Base-by-base conservation (phyloP, 2,888 invertebrate species). In the Lacanobia wlatinum region DNA sequence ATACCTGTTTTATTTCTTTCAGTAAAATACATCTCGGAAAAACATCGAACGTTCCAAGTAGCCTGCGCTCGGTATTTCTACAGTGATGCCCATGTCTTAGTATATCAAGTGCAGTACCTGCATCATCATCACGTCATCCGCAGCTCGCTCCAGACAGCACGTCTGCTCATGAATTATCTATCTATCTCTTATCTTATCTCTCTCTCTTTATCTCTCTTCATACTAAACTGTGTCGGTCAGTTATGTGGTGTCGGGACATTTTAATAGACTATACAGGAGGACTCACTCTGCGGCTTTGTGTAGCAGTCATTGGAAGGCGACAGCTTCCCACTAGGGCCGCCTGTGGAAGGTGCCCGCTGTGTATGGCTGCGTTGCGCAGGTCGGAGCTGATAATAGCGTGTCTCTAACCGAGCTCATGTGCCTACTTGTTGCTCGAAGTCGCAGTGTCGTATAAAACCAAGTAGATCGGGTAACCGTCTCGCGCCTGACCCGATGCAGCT, bases 1-100 rank as follows among this genome's bases (percentile, higher is more conserved):
- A 76, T 58, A 62, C 58, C 52, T 69, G 69, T 58, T 75, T 69
- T 69, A 75, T 75, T 58, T 74, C 9, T 61, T 74, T 58, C 46
- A 46, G 34, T 75, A 23, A 55, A 74, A 74, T 48, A 61, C 2
- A 59, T 73, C 50, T 50, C 12, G n/a, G 66, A 43, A 61, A 70
- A 61, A 67, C 60, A 56, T 23, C 18, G 52, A 28, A n/a, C n/a
- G 48, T 60, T 56, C 34, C n/a, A 43, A n/a, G 59, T 28, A n/a
- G 16, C 6, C 10, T 43, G 14, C 12, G 48, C 34, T 43, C 1
- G 34, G 10, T 40, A 7, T 12, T 28, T 58, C 28, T 8, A 18
- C 14, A 18, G 8, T 7, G 12, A 38, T 43, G 46, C 16, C 16
- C 16, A 38, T 58, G 3, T 23, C 0, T 48, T 56, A 56, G 23